Evolutionary conservation across 2,113 vertebrate species (phyloP).

Genomic region (Microcebus murinus): DNA sequence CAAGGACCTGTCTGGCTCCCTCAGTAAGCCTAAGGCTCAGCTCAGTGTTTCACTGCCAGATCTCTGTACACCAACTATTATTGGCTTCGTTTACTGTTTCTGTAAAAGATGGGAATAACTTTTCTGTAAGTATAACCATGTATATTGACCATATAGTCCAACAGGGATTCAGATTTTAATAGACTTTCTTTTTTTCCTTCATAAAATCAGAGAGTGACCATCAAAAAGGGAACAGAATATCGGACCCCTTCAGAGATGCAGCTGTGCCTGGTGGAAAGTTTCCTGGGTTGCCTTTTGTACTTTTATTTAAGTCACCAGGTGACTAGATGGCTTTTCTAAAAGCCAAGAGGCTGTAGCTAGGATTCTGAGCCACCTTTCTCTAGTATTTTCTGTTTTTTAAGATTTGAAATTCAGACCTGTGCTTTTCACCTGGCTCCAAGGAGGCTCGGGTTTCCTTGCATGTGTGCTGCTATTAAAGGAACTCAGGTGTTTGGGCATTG

Average conservation of each 20-base stretch:
- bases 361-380: neutral
- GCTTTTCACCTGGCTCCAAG: constrained; percentile 51
- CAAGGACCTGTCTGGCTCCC: neutral
- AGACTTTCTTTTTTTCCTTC: neutral
- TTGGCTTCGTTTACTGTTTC: neutral
- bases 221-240: neutral
- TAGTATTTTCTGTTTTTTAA: constrained; percentile 41
- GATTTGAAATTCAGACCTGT: constrained; percentile 16
- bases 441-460: constrained; percentile 52
- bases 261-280: neutral
- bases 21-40: neutral
- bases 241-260: neutral
- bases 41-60: neutral
- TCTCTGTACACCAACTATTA: neutral
- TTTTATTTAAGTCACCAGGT: constrained; percentile 8
- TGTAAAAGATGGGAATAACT: constrained; percentile 18
- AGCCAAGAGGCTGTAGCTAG: neutral
- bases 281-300: constrained; percentile 35
- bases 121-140: neutral
- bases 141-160: neutral
- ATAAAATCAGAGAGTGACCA: neutral
- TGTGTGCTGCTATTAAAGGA: neutral
- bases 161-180: rapidly evolving
- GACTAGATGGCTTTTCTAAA: constrained; percentile 40
- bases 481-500: constrained; percentile 17